Evolutionary conservation across 2,113 vertebrate genomes (phyloP).

Genomic region (Zingel zingel): DNA sequence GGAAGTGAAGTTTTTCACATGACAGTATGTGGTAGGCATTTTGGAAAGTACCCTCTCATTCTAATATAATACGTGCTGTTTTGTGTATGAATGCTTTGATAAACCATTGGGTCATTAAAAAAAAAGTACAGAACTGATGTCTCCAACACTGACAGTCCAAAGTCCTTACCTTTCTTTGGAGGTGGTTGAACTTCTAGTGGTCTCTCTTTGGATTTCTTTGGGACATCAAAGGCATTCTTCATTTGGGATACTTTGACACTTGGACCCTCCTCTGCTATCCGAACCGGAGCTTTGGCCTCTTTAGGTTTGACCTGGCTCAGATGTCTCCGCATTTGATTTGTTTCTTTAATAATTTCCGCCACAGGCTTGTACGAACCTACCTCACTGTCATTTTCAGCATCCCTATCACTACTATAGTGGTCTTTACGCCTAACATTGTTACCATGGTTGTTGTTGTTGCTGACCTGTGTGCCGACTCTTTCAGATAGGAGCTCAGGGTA

Average conservation of each 20-base stretch:
- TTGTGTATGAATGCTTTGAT: not conserved
- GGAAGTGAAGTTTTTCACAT: not conserved
- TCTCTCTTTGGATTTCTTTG: slow-evolving; percentile 76
- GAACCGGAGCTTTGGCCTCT: slow-evolving; percentile 48
- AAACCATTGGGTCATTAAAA: not conserved
- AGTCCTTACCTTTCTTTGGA: slow-evolving; percentile 81
- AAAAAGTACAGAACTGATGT: not conserved
- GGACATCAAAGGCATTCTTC: slow-evolving; percentile 80
- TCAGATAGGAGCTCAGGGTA: slow-evolving; percentile 25
- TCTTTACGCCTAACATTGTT: slow-evolving; percentile 13
- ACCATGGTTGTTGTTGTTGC: not conserved
- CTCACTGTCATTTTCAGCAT: slow-evolving; percentile 29
- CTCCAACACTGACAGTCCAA: not conserved
- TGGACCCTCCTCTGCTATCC: slow-evolving; percentile 56
- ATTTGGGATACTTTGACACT: slow-evolving; percentile 81
- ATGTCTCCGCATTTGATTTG: slow-evolving; percentile 72
- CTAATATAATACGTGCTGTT: not conserved
- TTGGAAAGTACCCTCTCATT: slow-evolving; percentile 6
- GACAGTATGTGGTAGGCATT: slow-evolving; percentile 4
- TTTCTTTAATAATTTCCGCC: slow-evolving; percentile 76
- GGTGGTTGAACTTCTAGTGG: slow-evolving; percentile 63
- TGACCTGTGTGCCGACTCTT: slow-evolving; percentile 7
- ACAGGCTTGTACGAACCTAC: slow-evolving; percentile 77
- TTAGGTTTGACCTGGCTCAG: slow-evolving; percentile 50
- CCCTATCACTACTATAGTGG: not conserved